Conservation (phyloP, 1,140 invertebrate genomes). For the Pemphigus obesinymphae region DNA sequence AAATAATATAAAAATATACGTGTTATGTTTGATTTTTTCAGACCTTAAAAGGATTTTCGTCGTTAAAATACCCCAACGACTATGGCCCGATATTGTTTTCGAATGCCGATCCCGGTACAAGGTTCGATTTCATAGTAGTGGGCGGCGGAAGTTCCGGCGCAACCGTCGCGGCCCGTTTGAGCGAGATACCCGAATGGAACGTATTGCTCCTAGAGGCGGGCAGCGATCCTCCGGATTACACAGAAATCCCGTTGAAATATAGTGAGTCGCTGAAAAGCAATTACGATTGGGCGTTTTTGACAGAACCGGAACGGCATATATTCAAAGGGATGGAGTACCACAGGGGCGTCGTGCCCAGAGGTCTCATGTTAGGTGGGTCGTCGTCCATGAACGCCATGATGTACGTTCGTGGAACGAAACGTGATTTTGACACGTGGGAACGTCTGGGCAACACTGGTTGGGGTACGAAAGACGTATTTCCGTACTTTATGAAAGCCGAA, state of each 20-base stretch:
- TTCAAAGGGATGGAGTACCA: slow-evolving; percentile 43
- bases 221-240: slow-evolving; percentile 57
- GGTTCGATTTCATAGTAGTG: slow-evolving; percentile 48
- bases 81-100: neutral
- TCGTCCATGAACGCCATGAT: slow-evolving; percentile 69
- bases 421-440: slow-evolving; percentile 71
- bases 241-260: slow-evolving; percentile 38
- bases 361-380: slow-evolving; percentile 45
- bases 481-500: slow-evolving; percentile 86
- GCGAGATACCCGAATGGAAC: slow-evolving; percentile 51
- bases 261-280: neutral
- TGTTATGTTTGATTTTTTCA: neutral
- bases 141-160: slow-evolving; percentile 58
- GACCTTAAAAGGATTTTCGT: neutral
- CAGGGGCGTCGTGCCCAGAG: slow-evolving; percentile 42
- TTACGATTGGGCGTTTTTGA: slow-evolving; percentile 38
- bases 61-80: slow-evolving; percentile 20
- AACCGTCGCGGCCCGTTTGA: slow-evolving; percentile 57
- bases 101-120: neutral
- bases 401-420: slow-evolving; percentile 71
- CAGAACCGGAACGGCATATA: slow-evolving; percentile 3
- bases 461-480: slow-evolving; percentile 80
- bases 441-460: slow-evolving; percentile 62
- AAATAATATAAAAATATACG: too few relatives aligned
- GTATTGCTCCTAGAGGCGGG: slow-evolving; percentile 60